These are phyloP conservation scores for Machimus rusticus DNA, from an alignment of 2,888 invertebrate genomes.

Conservation along the genomic window DNA sequence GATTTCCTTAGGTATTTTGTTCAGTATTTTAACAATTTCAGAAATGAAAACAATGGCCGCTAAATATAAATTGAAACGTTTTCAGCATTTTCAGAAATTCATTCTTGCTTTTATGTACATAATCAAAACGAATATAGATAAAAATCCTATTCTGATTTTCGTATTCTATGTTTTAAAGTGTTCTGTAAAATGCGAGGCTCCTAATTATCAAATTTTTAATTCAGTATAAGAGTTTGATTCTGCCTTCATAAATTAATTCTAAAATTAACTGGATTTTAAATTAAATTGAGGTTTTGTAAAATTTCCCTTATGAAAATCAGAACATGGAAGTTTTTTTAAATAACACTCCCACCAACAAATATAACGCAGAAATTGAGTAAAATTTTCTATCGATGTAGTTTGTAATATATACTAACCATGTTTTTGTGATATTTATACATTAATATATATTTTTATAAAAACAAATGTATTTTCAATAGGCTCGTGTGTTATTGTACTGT, in stretches of 20 bases:
- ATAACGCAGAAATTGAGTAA: conserved; percentile 4
- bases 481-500: neutral
- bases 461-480: conserved; percentile 18
- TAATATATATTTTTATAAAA: conserved; percentile 34
- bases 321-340: neutral
- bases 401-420: conserved; percentile 19
- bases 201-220: no score
- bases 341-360: conserved; percentile 26
- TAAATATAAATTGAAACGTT: neutral
- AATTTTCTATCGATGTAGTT: conserved; percentile 14
- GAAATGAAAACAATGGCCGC: neutral
- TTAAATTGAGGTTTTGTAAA: no score
- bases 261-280: no score
- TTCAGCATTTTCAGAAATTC: neutral
- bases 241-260: no score
- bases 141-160: neutral
- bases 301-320: no score
- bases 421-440: conserved; percentile 38
- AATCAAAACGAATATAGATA: neutral
- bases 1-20: neutral
- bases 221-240: no score
- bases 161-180: no score
- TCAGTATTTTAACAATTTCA: neutral
- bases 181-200: no score
- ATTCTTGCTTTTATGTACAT: neutral